Evolutionary conservation across 37 sponge, comb jelly and placozoan species (phyloP).

Genomic region (Chondrilla cf. caribensis): DNA sequence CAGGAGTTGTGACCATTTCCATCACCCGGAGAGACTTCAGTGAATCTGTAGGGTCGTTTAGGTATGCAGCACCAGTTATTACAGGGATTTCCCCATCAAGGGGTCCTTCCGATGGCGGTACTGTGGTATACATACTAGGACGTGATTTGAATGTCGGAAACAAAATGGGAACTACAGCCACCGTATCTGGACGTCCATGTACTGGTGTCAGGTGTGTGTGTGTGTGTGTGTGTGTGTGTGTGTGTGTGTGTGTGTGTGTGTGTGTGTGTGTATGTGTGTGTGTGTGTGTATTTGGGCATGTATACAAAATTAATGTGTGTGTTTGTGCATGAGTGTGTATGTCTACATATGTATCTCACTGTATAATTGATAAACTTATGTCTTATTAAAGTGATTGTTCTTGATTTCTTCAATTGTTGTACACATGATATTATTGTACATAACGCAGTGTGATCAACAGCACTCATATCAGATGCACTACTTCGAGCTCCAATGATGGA

Average conservation of each 20-base stretch:
- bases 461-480: background rate
- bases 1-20: background rate
- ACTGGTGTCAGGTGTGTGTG: too few species aligned
- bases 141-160: slow-evolving; percentile 51
- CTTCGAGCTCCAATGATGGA: background rate
- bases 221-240: too few species aligned
- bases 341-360: too few species aligned
- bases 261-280: too few species aligned
- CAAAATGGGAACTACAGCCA: background rate
- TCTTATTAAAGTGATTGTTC: too few species aligned
- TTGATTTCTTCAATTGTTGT: too few species aligned
- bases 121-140: slow-evolving; percentile 61
- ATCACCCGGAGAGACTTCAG: background rate
- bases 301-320: too few species aligned
- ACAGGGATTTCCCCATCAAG: slow-evolving; percentile 38
- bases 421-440: too few species aligned
- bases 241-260: too few species aligned
- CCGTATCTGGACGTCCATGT: background rate
- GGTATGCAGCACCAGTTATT: slow-evolving; percentile 41
- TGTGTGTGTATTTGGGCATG: too few species aligned
- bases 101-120: slow-evolving; percentile 69
- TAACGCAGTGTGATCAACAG: background rate
- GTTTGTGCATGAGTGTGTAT: too few species aligned
- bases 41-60: background rate
- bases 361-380: too few species aligned